phyloP scores from a whole-genome alignment of 2,113 vertebrate species.

The Abramis brama region DNA sequence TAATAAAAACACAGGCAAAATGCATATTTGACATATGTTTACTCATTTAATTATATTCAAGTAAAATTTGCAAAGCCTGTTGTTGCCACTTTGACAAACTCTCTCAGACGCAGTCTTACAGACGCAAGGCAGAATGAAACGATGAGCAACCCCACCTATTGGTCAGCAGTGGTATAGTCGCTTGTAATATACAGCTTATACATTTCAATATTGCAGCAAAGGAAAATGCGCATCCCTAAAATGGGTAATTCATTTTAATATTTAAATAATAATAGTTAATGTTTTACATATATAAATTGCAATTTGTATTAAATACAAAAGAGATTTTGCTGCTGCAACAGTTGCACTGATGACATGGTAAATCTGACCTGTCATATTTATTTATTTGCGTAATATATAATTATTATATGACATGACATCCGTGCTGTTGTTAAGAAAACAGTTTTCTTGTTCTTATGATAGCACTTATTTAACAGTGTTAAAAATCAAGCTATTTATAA shows the following conservation, averaged over 20 bases:
- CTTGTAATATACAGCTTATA: not conserved
- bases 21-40: not conserved
- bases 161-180: not conserved
- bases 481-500: not conserved
- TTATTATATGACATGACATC: not conserved
- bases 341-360: not conserved
- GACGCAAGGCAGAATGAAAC: not conserved
- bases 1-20: not conserved
- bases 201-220: no score
- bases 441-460: not conserved
- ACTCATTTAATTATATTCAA: not conserved
- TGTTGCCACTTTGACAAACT: not conserved
- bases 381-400: not conserved
- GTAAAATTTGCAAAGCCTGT: not conserved
- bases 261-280: not conserved
- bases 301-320: not conserved
- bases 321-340: not conserved
- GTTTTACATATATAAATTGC: not conserved
- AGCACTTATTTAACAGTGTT: not conserved
- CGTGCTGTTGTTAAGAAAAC: not conserved
- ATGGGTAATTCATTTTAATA: not conserved
- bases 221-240: not conserved
- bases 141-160: constrained; percentile 48
- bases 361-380: not conserved
- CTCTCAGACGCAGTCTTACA: not conserved